Evolutionary conservation across 2,888 invertebrate species (phyloP).

Genomic region (Scaptomyza reducta): DNA sequence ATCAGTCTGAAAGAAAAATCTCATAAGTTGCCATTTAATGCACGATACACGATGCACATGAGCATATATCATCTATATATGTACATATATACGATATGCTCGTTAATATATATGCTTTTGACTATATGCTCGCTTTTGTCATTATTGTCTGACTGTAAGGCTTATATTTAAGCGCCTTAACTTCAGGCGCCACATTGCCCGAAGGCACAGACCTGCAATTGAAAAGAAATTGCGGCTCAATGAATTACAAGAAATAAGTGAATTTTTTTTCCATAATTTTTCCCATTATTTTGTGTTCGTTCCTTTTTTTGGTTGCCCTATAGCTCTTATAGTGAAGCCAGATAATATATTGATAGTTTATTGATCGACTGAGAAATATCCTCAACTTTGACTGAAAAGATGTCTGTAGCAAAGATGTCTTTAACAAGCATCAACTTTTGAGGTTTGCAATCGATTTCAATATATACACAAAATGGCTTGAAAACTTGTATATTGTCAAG

Average conservation of each 20-base stretch:
- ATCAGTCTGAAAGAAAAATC: constrained; percentile 21
- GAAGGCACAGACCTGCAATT: constrained; percentile 6
- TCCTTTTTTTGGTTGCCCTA: background rate
- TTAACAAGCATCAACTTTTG: too few relatives aligned
- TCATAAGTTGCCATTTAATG: constrained; percentile 55
- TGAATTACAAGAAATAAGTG: constrained; percentile 38
- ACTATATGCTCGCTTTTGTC: constrained; percentile 29
- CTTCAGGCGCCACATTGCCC: constrained; percentile 39
- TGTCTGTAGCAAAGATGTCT: too few relatives aligned
- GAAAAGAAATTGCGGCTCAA: constrained; percentile 48
- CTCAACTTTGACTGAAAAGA: background rate
- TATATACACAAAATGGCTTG: too few relatives aligned
- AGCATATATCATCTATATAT: constrained; percentile 28
- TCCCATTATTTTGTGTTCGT: background rate
- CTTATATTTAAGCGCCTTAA: constrained; percentile 61
- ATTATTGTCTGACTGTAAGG: constrained; percentile 45
- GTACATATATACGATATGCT: constrained; percentile 2
- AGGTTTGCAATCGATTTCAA: too few relatives aligned
- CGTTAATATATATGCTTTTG: too few relatives aligned
- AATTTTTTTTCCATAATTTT: constrained; percentile 42
- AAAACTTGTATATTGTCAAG: too few relatives aligned
- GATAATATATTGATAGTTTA: background rate
- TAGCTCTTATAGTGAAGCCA: background rate
- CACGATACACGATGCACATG: constrained; percentile 44
- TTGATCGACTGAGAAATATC: background rate